phyloP scores from a whole-genome alignment of 2,888 invertebrate genomes.

The Agriopis aurantiaria region DNA sequence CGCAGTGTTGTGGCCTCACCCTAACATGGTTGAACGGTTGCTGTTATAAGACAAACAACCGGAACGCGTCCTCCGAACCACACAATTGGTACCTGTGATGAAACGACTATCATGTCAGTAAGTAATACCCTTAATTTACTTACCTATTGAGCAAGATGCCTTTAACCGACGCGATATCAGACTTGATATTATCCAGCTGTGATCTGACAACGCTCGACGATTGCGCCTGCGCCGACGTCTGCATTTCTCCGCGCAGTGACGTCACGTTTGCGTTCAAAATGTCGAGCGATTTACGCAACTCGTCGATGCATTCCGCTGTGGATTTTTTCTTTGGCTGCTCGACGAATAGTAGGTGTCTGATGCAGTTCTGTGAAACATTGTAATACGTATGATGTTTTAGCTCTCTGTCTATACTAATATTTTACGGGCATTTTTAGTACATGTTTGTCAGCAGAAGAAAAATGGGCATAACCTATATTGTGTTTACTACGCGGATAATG shows the following conservation, averaged over 20 bases:
- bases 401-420: no score
- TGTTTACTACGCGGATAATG: no score
- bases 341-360: conserved; percentile 87
- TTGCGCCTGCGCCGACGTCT: conserved; percentile 74
- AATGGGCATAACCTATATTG: no score
- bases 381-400: neutral
- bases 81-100: neutral
- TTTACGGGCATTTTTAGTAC: no score
- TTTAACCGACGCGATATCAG: conserved; percentile 90
- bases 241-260: conserved; percentile 89
- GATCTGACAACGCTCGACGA: conserved; percentile 76
- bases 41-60: no score
- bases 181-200: conserved; percentile 89
- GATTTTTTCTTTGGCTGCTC: conserved; percentile 87
- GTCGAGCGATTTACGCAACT: conserved; percentile 89
- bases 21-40: no score
- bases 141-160: conserved; percentile 90
- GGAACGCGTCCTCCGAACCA: no score
- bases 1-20: no score
- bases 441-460: no score
- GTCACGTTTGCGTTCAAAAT: conserved; percentile 89
- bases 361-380: conserved; percentile 65
- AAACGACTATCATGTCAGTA: no score
- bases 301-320: conserved; percentile 88
- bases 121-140: conserved; percentile 24